Evolutionary conservation across 2,113 vertebrate genomes (phyloP).

Genomic region (rabbit (Oryctolagus cuniculus)): mOryCun1.1 NC_091435.1:23398501-23399000

Average conservation of each 20-base stretch:
- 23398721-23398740: background rate
- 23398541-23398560: fast-evolving
- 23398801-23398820: background rate
- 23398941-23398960: too few species aligned
- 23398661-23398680: background rate
- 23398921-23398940: too few species aligned
- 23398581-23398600: background rate
- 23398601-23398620: background rate
- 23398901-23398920: too few species aligned
- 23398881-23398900: too few species aligned
- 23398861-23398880: too few species aligned
- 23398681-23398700: background rate
- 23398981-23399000: too few species aligned
- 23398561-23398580: background rate
- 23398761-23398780: background rate
- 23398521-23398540: background rate
- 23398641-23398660: background rate
- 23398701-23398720: background rate
- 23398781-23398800: background rate
- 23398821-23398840: background rate
- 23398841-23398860: too few species aligned
- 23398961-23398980: too few species aligned
- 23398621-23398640: background rate
- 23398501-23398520: background rate
- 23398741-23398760: background rate